These are phyloP conservation scores for Anodontia alba DNA, from an alignment of 2,888 invertebrate genomes.

Conservation along the genomic window DNA sequence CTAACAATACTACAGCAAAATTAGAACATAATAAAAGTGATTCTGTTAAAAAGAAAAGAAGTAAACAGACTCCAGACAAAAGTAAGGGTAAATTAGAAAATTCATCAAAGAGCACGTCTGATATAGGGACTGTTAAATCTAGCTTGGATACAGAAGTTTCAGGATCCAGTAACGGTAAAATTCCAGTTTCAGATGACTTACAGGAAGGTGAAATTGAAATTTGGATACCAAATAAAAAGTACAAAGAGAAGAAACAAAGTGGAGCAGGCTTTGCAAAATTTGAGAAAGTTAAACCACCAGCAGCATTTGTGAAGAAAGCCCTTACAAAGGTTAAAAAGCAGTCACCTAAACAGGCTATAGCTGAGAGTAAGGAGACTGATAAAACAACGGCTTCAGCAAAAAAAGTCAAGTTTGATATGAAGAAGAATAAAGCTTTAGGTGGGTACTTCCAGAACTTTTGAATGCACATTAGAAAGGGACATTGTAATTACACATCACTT, in stretches of 20 bases:
- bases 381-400: slow-evolving; percentile 41
- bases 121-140: not conserved
- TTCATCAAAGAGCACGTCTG: not conserved
- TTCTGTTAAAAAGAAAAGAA: no score
- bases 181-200: slow-evolving; percentile 10
- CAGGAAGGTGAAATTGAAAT: slow-evolving; percentile 65
- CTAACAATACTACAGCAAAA: not conserved
- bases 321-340: slow-evolving; percentile 45
- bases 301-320: slow-evolving; percentile 69
- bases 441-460: no score
- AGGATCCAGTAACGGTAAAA: not conserved
- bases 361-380: not conserved
- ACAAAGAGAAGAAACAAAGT: slow-evolving; percentile 46
- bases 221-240: slow-evolving; percentile 69
- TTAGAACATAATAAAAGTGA: no score
- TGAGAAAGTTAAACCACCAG: slow-evolving; percentile 65
- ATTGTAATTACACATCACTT: no score
- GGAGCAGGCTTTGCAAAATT: slow-evolving; percentile 64
- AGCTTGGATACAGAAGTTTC: not conserved
- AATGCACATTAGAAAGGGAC: no score
- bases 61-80: no score
- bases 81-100: not conserved
- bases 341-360: slow-evolving; percentile 13
- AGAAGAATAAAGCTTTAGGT: slow-evolving; percentile 69
- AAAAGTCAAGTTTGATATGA: slow-evolving; percentile 74